Percentiles rank a stretch among this genome's conserved stretches.
phyloP scores from a whole-genome alignment of 2,113 vertebrate genomes.

The Campylomormyrus numenius region DNA sequence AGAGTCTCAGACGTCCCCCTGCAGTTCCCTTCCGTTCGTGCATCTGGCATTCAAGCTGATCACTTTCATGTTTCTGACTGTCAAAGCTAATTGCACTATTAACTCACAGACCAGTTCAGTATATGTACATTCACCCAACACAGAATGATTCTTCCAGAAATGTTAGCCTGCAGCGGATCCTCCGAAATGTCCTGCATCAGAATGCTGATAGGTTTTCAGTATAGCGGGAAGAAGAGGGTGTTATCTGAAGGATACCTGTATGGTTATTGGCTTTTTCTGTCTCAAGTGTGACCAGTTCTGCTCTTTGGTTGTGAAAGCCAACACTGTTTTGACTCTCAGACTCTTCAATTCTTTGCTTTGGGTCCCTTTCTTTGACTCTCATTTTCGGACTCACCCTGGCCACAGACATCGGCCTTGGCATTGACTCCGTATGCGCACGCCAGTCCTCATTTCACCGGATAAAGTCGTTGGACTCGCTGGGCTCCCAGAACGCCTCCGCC shows the following conservation, averaged over 20 bases:
- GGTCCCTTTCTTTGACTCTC: neutral
- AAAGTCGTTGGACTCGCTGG: conserved; percentile 90
- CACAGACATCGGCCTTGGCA: conserved; percentile 69
- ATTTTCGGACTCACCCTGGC: neutral
- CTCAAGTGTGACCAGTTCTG: neutral
- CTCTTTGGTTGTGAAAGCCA: neutral
- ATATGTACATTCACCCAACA: neutral
- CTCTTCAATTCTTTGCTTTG: neutral
- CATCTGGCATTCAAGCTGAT: neutral
- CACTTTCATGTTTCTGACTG: neutral
- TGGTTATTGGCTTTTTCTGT: neutral
- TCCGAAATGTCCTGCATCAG: neutral
- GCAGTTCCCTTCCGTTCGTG: neutral
- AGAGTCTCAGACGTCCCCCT: neutral
- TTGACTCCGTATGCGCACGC: conserved; percentile 71
- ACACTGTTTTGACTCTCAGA: neutral
- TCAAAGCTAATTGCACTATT: neutral
- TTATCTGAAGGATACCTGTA: neutral
- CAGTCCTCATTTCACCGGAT: conserved; percentile 75
- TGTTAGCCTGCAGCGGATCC: neutral
- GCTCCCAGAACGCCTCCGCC: conserved; percentile 68
- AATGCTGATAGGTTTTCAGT: neutral
- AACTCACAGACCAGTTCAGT: neutral
- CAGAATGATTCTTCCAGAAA: neutral
- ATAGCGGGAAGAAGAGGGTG: neutral